Base-by-base conservation (phyloP, 2,888 invertebrate genomes). In the Ophioninae sp. region DNA sequence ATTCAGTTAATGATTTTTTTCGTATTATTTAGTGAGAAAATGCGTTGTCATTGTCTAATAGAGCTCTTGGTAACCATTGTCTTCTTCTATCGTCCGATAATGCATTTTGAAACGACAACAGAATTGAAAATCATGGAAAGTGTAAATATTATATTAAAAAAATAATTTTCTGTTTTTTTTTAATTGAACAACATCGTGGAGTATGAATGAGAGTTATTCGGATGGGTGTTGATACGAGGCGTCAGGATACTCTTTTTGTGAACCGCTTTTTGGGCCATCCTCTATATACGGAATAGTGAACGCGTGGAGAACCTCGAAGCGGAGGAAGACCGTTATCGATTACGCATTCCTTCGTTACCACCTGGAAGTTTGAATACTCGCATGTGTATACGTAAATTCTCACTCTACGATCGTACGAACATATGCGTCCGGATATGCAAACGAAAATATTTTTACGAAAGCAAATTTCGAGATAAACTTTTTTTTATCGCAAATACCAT, bases 241-340 rank as follows among this genome's bases (percentile, higher is more conserved):
- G 17, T 17, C 51, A 0, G 17, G 51, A 51, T 51, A 17, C 17
- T 51, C 51, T 6, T 5, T 51, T 51, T 51, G 17, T 13, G 2
- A 2, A 6, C 51, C 13, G 13, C 17, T 51, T 51, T 51, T 51
- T 10, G 51, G 68, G 61, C 58, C 17, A 61, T 67, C 17, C 20
- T 39, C 7, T 44, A 77, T n/a, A 51, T 39, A 58, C 63, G 84
- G 74, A 79, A 69, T 74, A 84, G 80, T n/a, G 58, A 73, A 79
- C 72, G 77, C 30, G 81, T 83, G 82, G 85, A 83, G 73, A 81
- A 74, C 51, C 61, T 85, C 77, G 71, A 84, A 39, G 72, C 83
- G 59, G 80, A 84, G 69, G 77, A 83, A 86, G 87, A 90, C 90
- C 90, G 90, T 90, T 90, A 90, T 89, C 88, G 88, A 90, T 90